Base-by-base conservation (phyloP, 2,888 invertebrate genomes). In the Latrodectus elegans region DNA sequence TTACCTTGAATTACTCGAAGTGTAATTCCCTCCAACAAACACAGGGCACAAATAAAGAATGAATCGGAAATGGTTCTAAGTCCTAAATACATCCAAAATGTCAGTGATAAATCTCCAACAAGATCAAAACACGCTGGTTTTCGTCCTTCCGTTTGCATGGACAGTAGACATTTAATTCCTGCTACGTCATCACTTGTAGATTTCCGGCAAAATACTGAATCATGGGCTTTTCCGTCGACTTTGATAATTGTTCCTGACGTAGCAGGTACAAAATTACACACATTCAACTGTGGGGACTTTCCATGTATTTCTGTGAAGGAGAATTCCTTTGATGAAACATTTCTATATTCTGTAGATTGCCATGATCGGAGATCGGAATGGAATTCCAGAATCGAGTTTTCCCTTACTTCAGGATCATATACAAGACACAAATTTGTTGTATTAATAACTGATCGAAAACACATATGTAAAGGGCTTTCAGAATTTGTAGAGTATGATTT, bases 1-100 rank as follows among this genome's bases (percentile, higher is more conserved):
- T 65, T 87, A 71, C 90, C 86, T 68, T 90, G 79, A 12, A 87
- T 81, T 15, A 55, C 75, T 12, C 86, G 60, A 15, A 87, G 81
- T 0, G 89, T 84, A 14, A 90, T 89, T n/a, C 89, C 90, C 65
- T 91, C 90, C 22, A 91, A 51, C 1, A 90, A 89, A 55, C 90
- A 89, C 6, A 90, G 92, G 0, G 94, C 95, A 0, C 96, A 95
- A 53, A 95, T 94, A 12, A 95, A 94, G 92, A 96, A 96, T 73
- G 96, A 95, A 91, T 96, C 96, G 0, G 95, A 95, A 82, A 96
- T 91, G 51, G 95, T 94, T 90, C 95, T 89, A 14, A 91, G 67
- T 12, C 95, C 91, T 65, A 95, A 92, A 91, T 96, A 97, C 70
- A 93, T 93, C 94, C 95, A 95, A 91, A 96, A 95, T 0, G 95